Conservation (phyloP, 2,888 invertebrate species). For the Barypeithes pellucidus region DNA sequence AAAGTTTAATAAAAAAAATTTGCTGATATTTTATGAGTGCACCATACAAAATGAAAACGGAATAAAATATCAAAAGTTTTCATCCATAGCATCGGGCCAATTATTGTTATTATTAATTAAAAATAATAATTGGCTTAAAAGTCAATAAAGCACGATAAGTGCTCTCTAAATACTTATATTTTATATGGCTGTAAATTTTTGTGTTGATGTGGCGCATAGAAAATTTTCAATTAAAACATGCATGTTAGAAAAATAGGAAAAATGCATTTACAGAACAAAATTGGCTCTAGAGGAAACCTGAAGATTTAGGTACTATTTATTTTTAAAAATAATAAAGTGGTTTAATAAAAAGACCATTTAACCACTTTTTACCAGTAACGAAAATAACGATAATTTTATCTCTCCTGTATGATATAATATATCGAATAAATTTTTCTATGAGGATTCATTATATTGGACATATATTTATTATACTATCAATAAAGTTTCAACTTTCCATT, state of each 20-base stretch:
- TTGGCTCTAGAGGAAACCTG: no score
- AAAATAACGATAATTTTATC: no score
- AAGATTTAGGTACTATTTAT: no score
- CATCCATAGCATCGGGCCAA: conserved; percentile 48
- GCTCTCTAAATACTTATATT: conserved; percentile 48
- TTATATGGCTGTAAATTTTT: conserved; percentile 32
- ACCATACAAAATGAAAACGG: conserved; percentile 37
- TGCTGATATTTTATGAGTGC: conserved; percentile 6
- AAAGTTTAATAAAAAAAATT: conserved; percentile 11
- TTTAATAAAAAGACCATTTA: no score
- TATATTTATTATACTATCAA: no score
- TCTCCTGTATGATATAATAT: no score
- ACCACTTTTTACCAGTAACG: no score
- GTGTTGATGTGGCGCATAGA: conserved; percentile 15
- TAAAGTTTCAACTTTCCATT: no score
- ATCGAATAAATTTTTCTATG: no score
- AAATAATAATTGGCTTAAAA: conserved; percentile 60
- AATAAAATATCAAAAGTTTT: conserved; percentile 51
- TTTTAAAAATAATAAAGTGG: no score
- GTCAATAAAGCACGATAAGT: conserved; percentile 55
- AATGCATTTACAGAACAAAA: background rate
- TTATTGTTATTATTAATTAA: conserved; percentile 61
- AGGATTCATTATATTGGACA: no score
- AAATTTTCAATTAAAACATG: conserved; percentile 28
- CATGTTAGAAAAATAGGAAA: no score